These are phyloP conservation scores for Otus scops DNA, from an alignment of 2,797 vertebrate genomes.

Conservation along the genomic window DNA sequence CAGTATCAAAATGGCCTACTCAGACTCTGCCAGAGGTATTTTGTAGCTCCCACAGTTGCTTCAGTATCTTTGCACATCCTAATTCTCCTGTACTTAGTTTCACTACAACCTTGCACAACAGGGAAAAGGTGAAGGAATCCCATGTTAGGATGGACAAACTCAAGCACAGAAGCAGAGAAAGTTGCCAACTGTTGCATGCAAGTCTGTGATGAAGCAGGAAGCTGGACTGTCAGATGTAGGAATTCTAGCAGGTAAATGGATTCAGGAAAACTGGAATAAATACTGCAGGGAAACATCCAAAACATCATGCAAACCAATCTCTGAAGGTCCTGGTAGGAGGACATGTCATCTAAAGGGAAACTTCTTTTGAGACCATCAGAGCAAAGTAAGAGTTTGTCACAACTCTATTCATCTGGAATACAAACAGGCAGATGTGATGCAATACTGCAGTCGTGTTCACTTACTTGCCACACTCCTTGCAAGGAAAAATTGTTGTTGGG, in stretches of 20 bases:
- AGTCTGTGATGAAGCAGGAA: background rate
- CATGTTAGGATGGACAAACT: background rate
- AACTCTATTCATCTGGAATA: background rate
- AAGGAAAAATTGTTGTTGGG: conserved; percentile 82
- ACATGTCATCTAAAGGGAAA: background rate
- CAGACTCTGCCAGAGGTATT: background rate
- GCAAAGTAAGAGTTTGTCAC: background rate
- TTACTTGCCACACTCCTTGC: conserved; percentile 88
- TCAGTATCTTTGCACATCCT: background rate
- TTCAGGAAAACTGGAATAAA: background rate
- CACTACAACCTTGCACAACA: background rate
- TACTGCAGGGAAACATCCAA: background rate
- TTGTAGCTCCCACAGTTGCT: background rate
- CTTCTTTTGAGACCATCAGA: background rate
- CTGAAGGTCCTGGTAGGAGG: background rate
- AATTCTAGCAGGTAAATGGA: background rate
- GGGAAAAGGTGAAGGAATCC: background rate
- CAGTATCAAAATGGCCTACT: background rate
- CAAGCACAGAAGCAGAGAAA: background rate
- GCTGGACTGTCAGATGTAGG: background rate
- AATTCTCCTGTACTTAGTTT: background rate
- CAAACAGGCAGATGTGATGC: fast-evolving
- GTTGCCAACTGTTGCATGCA: background rate
- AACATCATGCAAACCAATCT: background rate
- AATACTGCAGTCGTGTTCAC: background rate